These are phyloP conservation scores for Etheostoma cragini DNA, from an alignment of 2,113 vertebrate genomes.

Conservation along the genomic window DNA sequence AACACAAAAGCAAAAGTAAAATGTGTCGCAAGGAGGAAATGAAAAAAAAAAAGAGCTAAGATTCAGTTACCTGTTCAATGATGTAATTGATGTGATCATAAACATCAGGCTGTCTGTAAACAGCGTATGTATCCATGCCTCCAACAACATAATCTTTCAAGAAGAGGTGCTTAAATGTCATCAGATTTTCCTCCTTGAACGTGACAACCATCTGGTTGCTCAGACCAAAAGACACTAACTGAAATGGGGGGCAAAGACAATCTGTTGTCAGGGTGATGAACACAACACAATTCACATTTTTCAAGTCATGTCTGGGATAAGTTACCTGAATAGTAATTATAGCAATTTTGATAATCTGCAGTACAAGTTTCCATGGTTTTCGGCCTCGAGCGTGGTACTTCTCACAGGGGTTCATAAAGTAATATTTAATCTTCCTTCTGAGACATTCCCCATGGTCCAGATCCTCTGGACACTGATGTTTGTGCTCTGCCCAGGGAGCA, in stretches of 20 bases:
- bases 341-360: constrained; percentile 93
- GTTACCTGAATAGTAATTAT: constrained; percentile 92
- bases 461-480: constrained; percentile 51
- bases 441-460: constrained; percentile 84
- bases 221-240: constrained; percentile 93
- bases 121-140: constrained; percentile 85
- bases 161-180: constrained; percentile 93
- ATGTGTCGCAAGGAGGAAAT: neutral
- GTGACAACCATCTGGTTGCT: constrained; percentile 96
- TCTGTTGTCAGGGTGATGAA: neutral
- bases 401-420: constrained; percentile 96
- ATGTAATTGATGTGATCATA: constrained; percentile 89
- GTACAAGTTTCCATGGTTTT: constrained; percentile 93
- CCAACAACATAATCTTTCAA: constrained; percentile 89
- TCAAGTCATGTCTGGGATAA: neutral
- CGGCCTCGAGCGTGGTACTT: constrained; percentile 92
- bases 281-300: neutral
- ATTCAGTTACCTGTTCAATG: constrained; percentile 85
- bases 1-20: constrained; percentile 17
- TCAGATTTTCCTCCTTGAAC: constrained; percentile 93
- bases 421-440: constrained; percentile 91
- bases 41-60: neutral
- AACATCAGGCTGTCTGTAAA: constrained; percentile 90
- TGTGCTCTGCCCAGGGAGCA: constrained; percentile 42
- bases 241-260: constrained; percentile 37